These are phyloP conservation scores for Pollimyrus isidori DNA, from an alignment of 2,113 vertebrate species.

Conservation along the genomic window DNA sequence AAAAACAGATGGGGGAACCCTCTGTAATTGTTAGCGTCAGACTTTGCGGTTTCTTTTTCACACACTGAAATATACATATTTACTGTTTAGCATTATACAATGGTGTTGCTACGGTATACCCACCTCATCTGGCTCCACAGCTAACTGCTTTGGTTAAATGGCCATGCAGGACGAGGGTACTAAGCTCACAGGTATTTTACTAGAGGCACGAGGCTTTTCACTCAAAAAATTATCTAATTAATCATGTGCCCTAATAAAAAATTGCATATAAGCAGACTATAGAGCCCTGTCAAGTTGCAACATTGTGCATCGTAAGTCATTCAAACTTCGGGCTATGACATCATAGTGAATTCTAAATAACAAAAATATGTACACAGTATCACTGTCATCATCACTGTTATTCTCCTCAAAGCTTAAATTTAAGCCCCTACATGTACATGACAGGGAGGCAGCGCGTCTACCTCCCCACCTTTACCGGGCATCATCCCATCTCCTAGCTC, in stretches of 20 bases:
- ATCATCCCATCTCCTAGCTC: not conserved
- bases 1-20: slow-evolving; percentile 51
- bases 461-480: not conserved
- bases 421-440: not conserved
- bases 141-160: slow-evolving; percentile 45
- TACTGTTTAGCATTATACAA: slow-evolving; percentile 47
- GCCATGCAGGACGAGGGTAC: not conserved
- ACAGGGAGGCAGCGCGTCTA: not conserved
- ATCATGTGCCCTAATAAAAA: not conserved
- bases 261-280: not conserved
- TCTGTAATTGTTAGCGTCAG: slow-evolving; percentile 53
- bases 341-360: not conserved
- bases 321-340: not conserved
- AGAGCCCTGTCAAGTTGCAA: not conserved
- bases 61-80: slow-evolving; percentile 42
- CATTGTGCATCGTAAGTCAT: not conserved
- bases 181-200: not conserved
- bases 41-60: slow-evolving; percentile 34
- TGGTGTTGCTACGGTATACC: slow-evolving; percentile 47
- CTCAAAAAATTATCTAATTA: not conserved
- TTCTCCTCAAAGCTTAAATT: not conserved
- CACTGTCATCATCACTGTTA: not conserved
- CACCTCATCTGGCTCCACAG: slow-evolving; percentile 46
- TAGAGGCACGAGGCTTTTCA: not conserved
- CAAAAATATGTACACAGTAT: not conserved